Evolutionary conservation across 2,797 vertebrate species (phyloP), one percentile per base, ranked within the genome.

Genomic region (Micrastur ruficollis): DNA sequence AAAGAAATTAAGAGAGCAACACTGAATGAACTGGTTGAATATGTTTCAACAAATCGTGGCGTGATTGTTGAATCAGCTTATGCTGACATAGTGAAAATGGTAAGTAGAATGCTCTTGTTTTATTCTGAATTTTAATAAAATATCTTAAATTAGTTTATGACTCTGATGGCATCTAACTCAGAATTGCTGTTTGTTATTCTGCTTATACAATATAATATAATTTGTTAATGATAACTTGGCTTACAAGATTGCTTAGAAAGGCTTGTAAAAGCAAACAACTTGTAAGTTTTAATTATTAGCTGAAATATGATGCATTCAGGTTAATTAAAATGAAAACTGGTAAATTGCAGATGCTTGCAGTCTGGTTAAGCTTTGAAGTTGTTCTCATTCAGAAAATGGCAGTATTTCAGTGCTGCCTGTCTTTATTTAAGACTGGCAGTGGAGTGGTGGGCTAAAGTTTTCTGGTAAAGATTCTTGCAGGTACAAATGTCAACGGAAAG

Each of bases 1-100:
- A 99, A 99, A 98, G 99, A 99, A 98, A 98, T 99, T 95, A 99
- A 99, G 98, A 98, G 99, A 98, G 99, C 99, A 95, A 99, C 99
- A 5, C 98, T 99, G 62, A 99, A 99, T 82, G 99, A 99, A 98
- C 98, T 99, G 62, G 99, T 99, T 98, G 99, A 99, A 96, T 99
- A 99, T 66, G 99, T 99, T 93, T 99, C 99, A 96, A 99, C 99
- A 96, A 99, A 99, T 98, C 98, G 99, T 96, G 99, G 99, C 21
- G 98, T 99, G 89, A 99, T 99, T 98, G 98, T 99, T 97, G 99
- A 99, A 95, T 96, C 99, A 56, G 97, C 98, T 20, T 99, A 99
- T 98, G 98, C 99, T 89, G 99, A 99, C 97, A 99, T 99, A 98
- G 98, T 99, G 71, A 99, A 98, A 97, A 99, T 99, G 99, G 99